Percentiles rank a stretch among this genome's conserved stretches.
phyloP scores from a whole-genome alignment of 2,888 invertebrate genomes.

The Lymantria dispar region DNA sequence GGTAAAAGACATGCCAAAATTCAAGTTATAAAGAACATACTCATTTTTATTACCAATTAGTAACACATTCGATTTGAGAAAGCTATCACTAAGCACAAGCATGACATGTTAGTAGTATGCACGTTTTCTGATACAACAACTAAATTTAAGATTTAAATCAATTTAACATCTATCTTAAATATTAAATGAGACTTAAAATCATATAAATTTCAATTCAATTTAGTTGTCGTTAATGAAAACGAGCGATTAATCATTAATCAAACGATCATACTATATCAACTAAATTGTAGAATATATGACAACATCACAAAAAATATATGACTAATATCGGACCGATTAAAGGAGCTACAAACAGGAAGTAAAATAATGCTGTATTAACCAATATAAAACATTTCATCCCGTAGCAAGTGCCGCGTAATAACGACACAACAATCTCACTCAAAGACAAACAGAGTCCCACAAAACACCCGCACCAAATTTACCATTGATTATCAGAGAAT shows the following conservation, averaged over 20 bases:
- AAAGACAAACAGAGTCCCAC: conserved; percentile 56
- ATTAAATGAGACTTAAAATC: too few relatives aligned
- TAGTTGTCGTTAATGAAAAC: too few relatives aligned
- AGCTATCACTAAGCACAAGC: neutral
- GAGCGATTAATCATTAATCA: too few relatives aligned
- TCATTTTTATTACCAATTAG: too few relatives aligned
- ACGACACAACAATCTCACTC: conserved; percentile 27
- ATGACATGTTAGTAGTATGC: conserved; percentile 3
- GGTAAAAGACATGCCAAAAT: conserved; percentile 1
- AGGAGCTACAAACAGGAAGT: conserved; percentile 16
- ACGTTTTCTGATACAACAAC: too few relatives aligned
- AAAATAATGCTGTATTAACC: conserved; percentile 16
- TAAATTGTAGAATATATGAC: conserved; percentile 1
- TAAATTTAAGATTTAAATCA: too few relatives aligned
- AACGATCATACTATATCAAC: conserved; percentile 1
- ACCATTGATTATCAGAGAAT: conserved; percentile 35
- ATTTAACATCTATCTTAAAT: too few relatives aligned
- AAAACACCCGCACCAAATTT: conserved; percentile 46
- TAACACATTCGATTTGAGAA: conserved; percentile 11
- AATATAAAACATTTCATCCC: conserved; percentile 39
- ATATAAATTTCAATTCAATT: too few relatives aligned
- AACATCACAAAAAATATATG: neutral
- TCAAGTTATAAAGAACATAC: conserved; percentile 11
- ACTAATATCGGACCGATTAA: conserved; percentile 2
- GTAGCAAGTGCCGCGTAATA: conserved; percentile 45